Base-by-base conservation (phyloP, 1,140 invertebrate genomes). In the Cecropterus lyciades region DNA sequence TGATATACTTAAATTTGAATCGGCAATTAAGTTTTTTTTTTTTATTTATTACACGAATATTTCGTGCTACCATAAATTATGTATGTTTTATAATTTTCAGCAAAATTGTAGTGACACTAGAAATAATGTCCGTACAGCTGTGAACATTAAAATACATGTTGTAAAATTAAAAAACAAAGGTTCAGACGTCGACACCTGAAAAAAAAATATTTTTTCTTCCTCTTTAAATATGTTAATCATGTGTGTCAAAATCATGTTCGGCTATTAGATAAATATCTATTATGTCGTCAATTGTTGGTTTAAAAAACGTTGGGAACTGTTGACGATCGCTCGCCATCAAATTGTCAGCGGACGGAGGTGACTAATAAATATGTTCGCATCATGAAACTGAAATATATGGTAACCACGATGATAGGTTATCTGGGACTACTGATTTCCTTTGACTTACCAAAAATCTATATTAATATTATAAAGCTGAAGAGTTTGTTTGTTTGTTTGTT, bases 201-300 rank as follows among this genome's bases (percentile, higher is more conserved):
- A 30, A 33, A 30, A 0, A 15, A 48, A n/a, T n/a, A n/a, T n/a
- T n/a, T 60, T 49, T 62, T 62, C 17, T 17, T 30, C 2, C 27
- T 13, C 57, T 51, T 51, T n/a, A n/a, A 27, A 65, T 55, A 43
- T 65, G 33, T 55, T 62, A 56, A 63, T 53, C 30, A 55, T 53
- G 15, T 68, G 59, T 46, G 55, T n/a, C 24, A 42, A 60, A 64
- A 64, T 71, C 40, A 64, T 67, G 60, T 65, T 53, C 20, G 37
- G 37, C 69, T 65, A 71, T 72, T 68, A 69, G 59, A 78, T 75
- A 72, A 68, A 70, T 66, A 67, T 64, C 40, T 70, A 63, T 52
- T 51, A 64, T 49, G 11, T 33, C 51, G 20, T 71, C 40, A 55
- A 66, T 67, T 70, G 57, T 70, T 67, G 60, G 42, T 55, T 27